Percentiles rank a stretch among this genome's conserved stretches.
Conservation (phyloP, 2,113 vertebrate species). For the Fregetta grallaria region DNA sequence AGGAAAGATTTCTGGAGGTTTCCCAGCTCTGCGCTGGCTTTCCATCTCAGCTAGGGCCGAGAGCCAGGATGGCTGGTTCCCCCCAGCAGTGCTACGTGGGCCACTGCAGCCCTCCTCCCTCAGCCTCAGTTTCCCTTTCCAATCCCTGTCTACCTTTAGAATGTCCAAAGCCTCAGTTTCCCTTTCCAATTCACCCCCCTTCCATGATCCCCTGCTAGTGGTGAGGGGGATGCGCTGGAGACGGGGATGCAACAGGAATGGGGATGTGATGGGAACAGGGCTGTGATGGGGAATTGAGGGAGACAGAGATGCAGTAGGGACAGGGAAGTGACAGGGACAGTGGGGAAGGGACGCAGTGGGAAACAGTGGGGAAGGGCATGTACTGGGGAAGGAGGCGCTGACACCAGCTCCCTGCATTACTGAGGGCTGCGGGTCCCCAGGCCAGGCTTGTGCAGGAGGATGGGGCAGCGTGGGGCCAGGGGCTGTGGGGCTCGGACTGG, state of each 20-base stretch:
- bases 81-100: background rate
- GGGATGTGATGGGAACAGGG: rapidly evolving
- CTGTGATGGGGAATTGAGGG: background rate
- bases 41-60: background rate
- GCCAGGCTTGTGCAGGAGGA: background rate
- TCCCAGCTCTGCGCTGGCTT: background rate
- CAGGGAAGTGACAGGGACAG: background rate
- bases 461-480: background rate
- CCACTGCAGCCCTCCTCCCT: background rate
- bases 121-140: conserved; percentile 3
- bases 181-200: background rate
- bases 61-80: background rate
- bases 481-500: background rate
- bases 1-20: background rate
- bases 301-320: background rate
- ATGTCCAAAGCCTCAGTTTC: conserved; percentile 38
- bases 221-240: background rate
- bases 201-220: rapidly evolving
- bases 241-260: background rate
- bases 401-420: too few species aligned
- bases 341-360: background rate
- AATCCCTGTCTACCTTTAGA: too few species aligned
- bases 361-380: rapidly evolving
- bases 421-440: rapidly evolving
- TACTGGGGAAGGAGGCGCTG: background rate